phyloP scores from a whole-genome alignment of 1,140 invertebrate genomes.

The Penaeus japonicus region DNA sequence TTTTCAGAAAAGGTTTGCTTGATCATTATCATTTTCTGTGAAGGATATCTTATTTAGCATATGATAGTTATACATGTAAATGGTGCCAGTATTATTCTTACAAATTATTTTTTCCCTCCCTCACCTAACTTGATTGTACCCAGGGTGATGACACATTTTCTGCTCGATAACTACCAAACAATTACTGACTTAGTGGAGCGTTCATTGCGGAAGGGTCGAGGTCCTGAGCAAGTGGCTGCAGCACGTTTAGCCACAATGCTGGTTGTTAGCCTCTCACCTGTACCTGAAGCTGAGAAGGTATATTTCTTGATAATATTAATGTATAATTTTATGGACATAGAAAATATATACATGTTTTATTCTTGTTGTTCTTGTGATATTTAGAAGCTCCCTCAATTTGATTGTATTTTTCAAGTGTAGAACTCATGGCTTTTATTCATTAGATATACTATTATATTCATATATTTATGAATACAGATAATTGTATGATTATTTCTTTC shows the following conservation, averaged over 20 bases:
- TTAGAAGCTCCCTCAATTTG: no score
- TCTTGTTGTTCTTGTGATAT: no score
- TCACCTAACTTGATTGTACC: no score
- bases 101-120: not conserved
- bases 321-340: not conserved
- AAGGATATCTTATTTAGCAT: not conserved
- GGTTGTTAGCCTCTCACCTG: conserved; percentile 80
- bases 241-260: conserved; percentile 80
- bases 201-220: conserved; percentile 83
- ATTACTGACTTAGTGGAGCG: conserved; percentile 81
- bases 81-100: not conserved
- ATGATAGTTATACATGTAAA: not conserved
- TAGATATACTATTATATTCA: not conserved
- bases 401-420: no score
- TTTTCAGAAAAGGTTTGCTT: conserved; percentile 47
- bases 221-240: conserved; percentile 82
- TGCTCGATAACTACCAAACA: conserved; percentile 66
- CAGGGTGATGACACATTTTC: conserved; percentile 40
- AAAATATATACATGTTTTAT: not conserved
- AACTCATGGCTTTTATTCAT: no score
- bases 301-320: not conserved
- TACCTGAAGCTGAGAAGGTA: conserved; percentile 72
- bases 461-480: not conserved
- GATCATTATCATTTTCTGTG: no score
- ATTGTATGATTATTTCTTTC: not conserved